A percentile compares a stretch with the other conserved stretches of the same genome.
Conservation (phyloP, 2,113 vertebrate genomes). For the Pleuronectes platessa region DNA sequence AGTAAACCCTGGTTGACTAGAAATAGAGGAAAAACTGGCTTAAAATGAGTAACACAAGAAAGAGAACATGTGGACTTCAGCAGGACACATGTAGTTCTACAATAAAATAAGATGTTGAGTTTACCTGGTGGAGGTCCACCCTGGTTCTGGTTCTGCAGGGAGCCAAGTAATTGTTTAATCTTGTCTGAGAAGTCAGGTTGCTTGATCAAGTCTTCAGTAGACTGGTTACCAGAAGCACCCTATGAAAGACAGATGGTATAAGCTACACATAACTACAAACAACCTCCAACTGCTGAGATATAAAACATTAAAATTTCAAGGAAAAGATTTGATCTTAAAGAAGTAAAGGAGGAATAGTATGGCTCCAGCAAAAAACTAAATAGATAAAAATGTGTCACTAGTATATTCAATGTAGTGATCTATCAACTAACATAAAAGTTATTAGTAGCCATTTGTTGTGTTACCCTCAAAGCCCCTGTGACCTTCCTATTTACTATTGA, state of each 20-base stretch:
- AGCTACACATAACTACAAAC: not conserved
- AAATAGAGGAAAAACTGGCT: not conserved
- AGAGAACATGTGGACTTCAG: not conserved
- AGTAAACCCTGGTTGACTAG: constrained; percentile 84
- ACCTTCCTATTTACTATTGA: no score
- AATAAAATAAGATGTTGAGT: not conserved
- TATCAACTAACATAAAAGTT: no score
- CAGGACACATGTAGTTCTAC: not conserved
- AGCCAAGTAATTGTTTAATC: constrained; percentile 91
- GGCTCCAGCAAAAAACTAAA: no score
- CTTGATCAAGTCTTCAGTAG: constrained; percentile 91
- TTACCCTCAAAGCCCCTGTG: no score
- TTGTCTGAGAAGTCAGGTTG: constrained; percentile 94
- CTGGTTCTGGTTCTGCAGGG: constrained; percentile 79
- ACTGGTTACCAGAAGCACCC: constrained; percentile 88
- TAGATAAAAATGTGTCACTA: no score
- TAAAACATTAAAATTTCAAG: no score
- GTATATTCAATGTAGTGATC: no score
- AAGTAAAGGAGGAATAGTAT: no score
- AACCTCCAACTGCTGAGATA: no score
- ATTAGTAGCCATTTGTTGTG: no score
- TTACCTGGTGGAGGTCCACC: constrained; percentile 78
- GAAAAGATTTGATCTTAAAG: no score
- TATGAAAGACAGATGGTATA: constrained; percentile 29
- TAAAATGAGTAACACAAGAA: not conserved